Evolutionary conservation across 2,113 vertebrate species (phyloP).

Genomic region (Arizona elegans): DNA sequence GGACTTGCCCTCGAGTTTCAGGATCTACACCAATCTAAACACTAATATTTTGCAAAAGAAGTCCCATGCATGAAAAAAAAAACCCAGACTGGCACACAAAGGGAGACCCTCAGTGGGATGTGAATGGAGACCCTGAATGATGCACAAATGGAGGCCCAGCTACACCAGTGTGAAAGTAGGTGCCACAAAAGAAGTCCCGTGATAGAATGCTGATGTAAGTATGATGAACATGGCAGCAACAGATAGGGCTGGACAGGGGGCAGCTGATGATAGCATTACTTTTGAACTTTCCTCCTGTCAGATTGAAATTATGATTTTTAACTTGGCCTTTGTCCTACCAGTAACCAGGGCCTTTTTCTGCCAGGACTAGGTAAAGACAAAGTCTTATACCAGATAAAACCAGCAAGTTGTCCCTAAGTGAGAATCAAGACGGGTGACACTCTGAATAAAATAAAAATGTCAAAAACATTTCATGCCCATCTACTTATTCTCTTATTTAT

Average conservation of each 20-base stretch:
- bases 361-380: constrained; percentile 1
- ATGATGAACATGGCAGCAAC: background rate
- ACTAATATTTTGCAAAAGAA: background rate
- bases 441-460: constrained; percentile 54
- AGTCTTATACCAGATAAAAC: constrained; percentile 24
- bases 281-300: too few relatives aligned
- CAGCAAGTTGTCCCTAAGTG: constrained; percentile 54
- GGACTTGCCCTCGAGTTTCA: background rate
- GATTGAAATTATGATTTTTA: background rate
- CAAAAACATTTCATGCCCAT: constrained; percentile 59
- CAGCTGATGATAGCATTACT: background rate
- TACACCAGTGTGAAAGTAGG: background rate
- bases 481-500: constrained; percentile 56
- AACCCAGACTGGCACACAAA: background rate
- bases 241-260: background rate
- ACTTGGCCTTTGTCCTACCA: background rate
- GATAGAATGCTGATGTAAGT: background rate
- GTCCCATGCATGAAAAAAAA: background rate
- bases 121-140: background rate
- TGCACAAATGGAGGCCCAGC: background rate
- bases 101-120: background rate
- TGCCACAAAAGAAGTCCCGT: background rate
- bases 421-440: constrained; percentile 48
- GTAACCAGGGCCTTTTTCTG: background rate
- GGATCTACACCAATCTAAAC: background rate